Conservation (phyloP, 1,140 invertebrate species). For the Rhopalosiphum padi region DNA sequence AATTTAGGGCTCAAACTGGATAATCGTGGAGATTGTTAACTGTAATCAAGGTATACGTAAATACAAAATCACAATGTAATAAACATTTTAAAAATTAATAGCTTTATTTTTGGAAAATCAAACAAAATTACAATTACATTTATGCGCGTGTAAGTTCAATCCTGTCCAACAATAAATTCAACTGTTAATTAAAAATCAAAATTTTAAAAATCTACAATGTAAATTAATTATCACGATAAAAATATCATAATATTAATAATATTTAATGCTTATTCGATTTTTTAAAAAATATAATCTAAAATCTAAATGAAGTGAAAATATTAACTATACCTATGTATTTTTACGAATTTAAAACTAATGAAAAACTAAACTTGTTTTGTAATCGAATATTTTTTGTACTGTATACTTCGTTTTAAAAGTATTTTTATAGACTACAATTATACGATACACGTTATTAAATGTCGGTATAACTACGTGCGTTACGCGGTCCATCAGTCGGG, state of each 20-base stretch:
- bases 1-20: too few relatives aligned
- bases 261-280: not conserved
- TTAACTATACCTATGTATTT: not conserved
- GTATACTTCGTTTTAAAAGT: not conserved
- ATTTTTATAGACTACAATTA: not conserved
- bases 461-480: not conserved
- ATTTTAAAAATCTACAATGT: not conserved
- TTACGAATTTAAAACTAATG: not conserved
- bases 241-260: not conserved
- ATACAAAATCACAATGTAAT: too few relatives aligned
- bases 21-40: too few relatives aligned
- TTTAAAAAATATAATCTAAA: not conserved
- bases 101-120: too few relatives aligned
- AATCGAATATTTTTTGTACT: not conserved
- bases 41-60: too few relatives aligned
- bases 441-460: not conserved
- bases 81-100: too few relatives aligned
- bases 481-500: not conserved
- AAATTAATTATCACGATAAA: not conserved
- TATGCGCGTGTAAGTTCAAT: not conserved
- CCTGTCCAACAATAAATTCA: not conserved
- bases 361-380: not conserved
- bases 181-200: not conserved
- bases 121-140: too few relatives aligned
- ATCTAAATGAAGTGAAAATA: not conserved